phyloP scores from a whole-genome alignment of 64 coral and sea anemone genomes.

The Dendronephthya gigantea region DNA sequence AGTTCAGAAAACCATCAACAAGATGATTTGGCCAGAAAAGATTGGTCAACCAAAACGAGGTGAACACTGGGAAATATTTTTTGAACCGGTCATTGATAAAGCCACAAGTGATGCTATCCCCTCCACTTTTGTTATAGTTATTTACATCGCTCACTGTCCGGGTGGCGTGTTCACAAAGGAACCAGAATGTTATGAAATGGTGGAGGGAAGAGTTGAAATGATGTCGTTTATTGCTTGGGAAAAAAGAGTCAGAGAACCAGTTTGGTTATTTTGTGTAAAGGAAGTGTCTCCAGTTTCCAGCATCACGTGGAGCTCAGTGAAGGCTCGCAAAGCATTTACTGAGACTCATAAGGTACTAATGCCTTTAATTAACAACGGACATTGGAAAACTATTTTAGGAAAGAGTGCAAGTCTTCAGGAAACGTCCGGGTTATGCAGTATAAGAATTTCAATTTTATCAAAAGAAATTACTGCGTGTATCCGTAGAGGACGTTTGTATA shows the following conservation, averaged over 20 bases:
- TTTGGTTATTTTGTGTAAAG: background rate
- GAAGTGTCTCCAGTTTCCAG: too few species aligned
- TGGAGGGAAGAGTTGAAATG: background rate
- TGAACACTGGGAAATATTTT: background rate
- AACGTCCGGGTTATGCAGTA: background rate
- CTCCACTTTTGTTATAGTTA: background rate
- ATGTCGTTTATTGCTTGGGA: background rate
- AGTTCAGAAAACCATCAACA: background rate
- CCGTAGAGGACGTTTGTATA: background rate
- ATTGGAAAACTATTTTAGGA: background rate
- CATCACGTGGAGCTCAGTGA: background rate
- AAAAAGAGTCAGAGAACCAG: background rate
- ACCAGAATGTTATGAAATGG: slow-evolving; percentile 15
- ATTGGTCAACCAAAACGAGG: background rate
- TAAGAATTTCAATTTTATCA: background rate
- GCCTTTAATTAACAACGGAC: background rate
- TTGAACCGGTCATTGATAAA: background rate
- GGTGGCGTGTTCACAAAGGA: background rate
- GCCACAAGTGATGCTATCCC: background rate
- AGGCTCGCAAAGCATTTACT: background rate
- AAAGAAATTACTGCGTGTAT: background rate
- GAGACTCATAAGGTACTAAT: background rate
- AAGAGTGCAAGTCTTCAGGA: background rate
- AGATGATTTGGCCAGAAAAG: background rate
- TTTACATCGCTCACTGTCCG: background rate